Percentiles rank a stretch among this genome's conserved stretches.
Conservation (phyloP, 2,113 vertebrate species). For the Macquaria ambigua region DNA sequence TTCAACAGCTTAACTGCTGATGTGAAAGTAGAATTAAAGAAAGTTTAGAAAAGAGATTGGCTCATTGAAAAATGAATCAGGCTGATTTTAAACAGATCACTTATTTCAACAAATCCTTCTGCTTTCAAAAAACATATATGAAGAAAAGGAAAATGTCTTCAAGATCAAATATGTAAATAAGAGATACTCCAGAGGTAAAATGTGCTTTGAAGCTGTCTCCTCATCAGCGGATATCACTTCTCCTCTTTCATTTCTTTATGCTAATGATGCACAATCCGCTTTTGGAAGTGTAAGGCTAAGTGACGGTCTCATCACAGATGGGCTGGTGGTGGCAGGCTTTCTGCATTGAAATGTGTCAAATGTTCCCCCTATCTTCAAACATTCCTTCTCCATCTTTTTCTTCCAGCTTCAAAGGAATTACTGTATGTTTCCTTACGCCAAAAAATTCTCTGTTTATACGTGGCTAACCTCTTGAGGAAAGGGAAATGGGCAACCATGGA, state of each 20-base stretch:
- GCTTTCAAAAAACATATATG: not conserved
- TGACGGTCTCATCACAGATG: constrained; percentile 7
- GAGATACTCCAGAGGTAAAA: not conserved
- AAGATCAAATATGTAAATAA: constrained; percentile 8
- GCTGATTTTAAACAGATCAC: not conserved
- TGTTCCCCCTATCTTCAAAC: constrained; percentile 3
- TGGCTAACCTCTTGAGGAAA: not conserved
- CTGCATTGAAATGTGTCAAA: constrained; percentile 12
- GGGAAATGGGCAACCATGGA: not conserved
- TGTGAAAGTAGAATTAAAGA: not conserved
- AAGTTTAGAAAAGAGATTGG: not conserved
- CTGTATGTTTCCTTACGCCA: not conserved
- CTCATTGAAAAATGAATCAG: not conserved
- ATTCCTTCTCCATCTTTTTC: not conserved
- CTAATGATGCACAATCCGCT: not conserved
- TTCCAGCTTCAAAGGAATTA: not conserved
- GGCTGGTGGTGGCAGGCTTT: not conserved
- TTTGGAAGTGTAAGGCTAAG: constrained; percentile 2
- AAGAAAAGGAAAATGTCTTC: not conserved
- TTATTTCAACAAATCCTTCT: not conserved
- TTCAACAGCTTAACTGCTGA: not conserved
- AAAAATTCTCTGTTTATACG: not conserved
- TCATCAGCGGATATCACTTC: not conserved
- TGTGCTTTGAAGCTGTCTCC: not conserved
- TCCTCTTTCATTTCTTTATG: constrained; percentile 8